Conservation (phyloP, 2,888 invertebrate species). For the Apamea epomidion region DNA sequence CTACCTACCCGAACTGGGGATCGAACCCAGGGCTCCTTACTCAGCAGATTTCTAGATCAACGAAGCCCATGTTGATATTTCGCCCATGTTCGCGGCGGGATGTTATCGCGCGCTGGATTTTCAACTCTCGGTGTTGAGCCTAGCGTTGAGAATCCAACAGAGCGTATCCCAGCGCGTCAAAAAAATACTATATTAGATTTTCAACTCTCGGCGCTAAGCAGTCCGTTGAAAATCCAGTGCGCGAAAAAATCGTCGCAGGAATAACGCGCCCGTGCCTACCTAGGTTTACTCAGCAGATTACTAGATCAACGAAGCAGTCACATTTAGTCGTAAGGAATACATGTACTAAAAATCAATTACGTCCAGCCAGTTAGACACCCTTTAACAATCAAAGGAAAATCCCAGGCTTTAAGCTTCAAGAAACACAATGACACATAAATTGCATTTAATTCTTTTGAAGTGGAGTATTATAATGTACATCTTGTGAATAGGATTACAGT, state of each 20-base stretch:
- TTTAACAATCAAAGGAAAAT: constrained; percentile 24
- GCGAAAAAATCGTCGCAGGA: neutral
- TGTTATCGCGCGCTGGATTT: too few relatives aligned
- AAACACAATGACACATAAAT: constrained; percentile 32
- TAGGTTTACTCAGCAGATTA: neutral
- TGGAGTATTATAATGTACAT: constrained; percentile 4
- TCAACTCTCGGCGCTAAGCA: neutral
- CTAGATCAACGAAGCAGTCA: neutral
- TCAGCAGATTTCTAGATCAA: neutral
- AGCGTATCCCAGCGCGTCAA: too few relatives aligned
- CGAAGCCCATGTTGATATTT: neutral
- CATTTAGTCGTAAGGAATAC: neutral
- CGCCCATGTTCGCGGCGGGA: neutral
- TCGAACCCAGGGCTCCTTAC: too few relatives aligned
- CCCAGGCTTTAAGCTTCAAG: constrained; percentile 16
- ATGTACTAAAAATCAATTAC: neutral
- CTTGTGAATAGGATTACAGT: constrained; percentile 23
- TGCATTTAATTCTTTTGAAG: constrained; percentile 42
- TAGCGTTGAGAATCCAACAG: too few relatives aligned
- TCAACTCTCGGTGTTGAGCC: too few relatives aligned
- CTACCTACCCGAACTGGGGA: too few relatives aligned
- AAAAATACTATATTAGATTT: neutral
- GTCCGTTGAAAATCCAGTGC: neutral
- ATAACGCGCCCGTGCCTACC: neutral
- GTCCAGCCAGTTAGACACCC: neutral